Percentiles rank a stretch among this genome's conserved stretches.
Evolutionary conservation across 2,888 invertebrate genomes (phyloP).

Genomic region (Spilosoma lubricipeda): DNA sequence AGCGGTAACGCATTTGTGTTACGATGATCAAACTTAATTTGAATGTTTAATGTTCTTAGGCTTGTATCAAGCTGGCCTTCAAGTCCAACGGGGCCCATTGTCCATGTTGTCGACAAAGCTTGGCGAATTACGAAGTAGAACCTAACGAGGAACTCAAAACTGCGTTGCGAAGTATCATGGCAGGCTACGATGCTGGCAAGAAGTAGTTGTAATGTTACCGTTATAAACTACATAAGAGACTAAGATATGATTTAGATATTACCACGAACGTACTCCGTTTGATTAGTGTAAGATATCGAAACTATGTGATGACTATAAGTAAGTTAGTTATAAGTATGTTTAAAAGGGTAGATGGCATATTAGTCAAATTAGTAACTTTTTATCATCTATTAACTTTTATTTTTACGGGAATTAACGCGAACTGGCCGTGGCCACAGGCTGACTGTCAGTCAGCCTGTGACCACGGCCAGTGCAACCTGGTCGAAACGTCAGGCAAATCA

Average conservation of each 20-base stretch:
- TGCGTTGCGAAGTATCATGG: slow-evolving; percentile 87
- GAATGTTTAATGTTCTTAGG: slow-evolving; percentile 60
- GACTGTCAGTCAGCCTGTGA: too few species aligned
- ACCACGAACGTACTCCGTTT: neutral
- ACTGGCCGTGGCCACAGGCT: too few species aligned
- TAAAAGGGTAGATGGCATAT: too few species aligned
- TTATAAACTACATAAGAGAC: neutral
- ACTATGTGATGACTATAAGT: neutral
- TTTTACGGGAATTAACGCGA: too few species aligned
- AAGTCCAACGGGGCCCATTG: slow-evolving; percentile 88
- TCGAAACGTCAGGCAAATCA: too few species aligned
- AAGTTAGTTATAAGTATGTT: neutral
- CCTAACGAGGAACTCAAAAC: slow-evolving; percentile 86
- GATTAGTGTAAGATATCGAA: neutral
- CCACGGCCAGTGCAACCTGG: too few species aligned
- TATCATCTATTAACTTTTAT: too few species aligned
- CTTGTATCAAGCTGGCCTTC: slow-evolving; percentile 89
- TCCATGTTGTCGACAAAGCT: slow-evolving; percentile 89
- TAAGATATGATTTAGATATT: neutral
- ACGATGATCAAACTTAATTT: too few species aligned
- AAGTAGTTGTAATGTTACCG: slow-evolving; percentile 45
- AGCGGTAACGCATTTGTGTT: neutral
- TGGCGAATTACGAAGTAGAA: slow-evolving; percentile 84
- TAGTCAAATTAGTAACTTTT: too few species aligned
- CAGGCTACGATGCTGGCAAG: slow-evolving; percentile 88